A percentile compares a stretch with the other conserved stretches of the same genome.
Evolutionary conservation across 1,140 invertebrate genomes (phyloP).

Genomic region (Hyles vespertilio): DNA sequence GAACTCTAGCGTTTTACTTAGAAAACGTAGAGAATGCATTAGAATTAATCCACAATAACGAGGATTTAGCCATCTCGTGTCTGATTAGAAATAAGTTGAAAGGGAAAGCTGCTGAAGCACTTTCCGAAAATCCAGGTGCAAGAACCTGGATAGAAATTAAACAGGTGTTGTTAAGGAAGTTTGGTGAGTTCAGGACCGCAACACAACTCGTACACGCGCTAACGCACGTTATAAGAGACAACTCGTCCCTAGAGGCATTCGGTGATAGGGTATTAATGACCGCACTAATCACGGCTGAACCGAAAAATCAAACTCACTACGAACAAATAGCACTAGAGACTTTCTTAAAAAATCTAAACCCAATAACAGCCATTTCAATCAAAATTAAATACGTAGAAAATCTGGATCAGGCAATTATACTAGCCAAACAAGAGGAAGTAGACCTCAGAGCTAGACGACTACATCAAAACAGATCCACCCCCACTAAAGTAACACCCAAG

Average conservation of each 20-base stretch:
- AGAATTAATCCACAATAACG: slow-evolving; percentile 13
- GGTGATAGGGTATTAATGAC: slow-evolving; percentile 9
- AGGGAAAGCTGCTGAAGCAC: slow-evolving; percentile 23
- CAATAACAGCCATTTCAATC: slow-evolving; percentile 7
- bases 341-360: slow-evolving; percentile 13
- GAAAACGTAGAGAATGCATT: slow-evolving; percentile 21
- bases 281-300: slow-evolving; percentile 12
- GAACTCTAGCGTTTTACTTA: slow-evolving; percentile 20
- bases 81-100: slow-evolving; percentile 26
- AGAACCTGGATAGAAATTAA: slow-evolving; percentile 18
- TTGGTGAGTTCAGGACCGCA: slow-evolving; percentile 13
- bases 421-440: slow-evolving; percentile 4
- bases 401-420: background rate
- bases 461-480: background rate
- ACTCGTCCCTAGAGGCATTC: slow-evolving; percentile 11
- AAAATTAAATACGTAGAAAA: slow-evolving; percentile 8
- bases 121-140: slow-evolving; percentile 12
- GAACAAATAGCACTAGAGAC: slow-evolving; percentile 20
- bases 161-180: slow-evolving; percentile 8
- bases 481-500: background rate
- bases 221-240: slow-evolving; percentile 10
- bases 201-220: slow-evolving; percentile 12
- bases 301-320: slow-evolving; percentile 11
- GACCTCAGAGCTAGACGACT: background rate
- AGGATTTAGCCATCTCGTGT: slow-evolving; percentile 13